Conservation (phyloP, 53 echinoderm and acorn worm genomes). For the Stichopus horrens region DNA sequence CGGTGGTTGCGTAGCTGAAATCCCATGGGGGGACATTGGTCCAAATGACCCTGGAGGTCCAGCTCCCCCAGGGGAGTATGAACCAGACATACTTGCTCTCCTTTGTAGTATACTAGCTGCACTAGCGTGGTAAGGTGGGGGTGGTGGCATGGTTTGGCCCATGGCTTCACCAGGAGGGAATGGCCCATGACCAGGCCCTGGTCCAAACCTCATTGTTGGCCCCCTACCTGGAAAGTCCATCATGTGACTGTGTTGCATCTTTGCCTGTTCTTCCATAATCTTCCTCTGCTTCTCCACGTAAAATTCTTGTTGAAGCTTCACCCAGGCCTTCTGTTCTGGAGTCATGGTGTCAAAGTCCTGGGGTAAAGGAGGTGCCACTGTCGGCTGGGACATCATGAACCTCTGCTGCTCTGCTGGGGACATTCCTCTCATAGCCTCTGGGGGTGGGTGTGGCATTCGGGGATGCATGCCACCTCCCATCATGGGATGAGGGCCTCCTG, state of each 20-base stretch:
- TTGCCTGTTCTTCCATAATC: constrained; percentile 75
- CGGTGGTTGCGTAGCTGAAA: constrained; percentile 45
- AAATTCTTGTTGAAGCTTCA: constrained; percentile 94
- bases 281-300: constrained; percentile 85
- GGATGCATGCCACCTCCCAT: constrained; percentile 63
- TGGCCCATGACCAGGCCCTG: constrained; percentile 43
- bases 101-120: constrained; percentile 61
- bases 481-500: constrained; percentile 69
- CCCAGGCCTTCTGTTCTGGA: constrained; percentile 88
- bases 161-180: constrained; percentile 55
- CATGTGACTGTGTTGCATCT: constrained; percentile 71
- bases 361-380: constrained; percentile 70
- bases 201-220: constrained; percentile 66
- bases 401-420: constrained; percentile 75
- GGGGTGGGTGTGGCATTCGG: constrained; percentile 54
- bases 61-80: constrained; percentile 49
- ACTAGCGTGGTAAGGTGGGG: constrained; percentile 74
- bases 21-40: constrained; percentile 46
- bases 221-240: constrained; percentile 63
- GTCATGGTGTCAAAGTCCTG: constrained; percentile 91
- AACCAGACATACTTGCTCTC: constrained; percentile 69
- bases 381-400: constrained; percentile 77
- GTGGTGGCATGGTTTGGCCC: constrained; percentile 83
- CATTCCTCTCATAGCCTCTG: constrained; percentile 66
- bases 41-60: constrained; percentile 32